Conservation (phyloP, 2,888 invertebrate genomes). For the Hololepta plana region DNA sequence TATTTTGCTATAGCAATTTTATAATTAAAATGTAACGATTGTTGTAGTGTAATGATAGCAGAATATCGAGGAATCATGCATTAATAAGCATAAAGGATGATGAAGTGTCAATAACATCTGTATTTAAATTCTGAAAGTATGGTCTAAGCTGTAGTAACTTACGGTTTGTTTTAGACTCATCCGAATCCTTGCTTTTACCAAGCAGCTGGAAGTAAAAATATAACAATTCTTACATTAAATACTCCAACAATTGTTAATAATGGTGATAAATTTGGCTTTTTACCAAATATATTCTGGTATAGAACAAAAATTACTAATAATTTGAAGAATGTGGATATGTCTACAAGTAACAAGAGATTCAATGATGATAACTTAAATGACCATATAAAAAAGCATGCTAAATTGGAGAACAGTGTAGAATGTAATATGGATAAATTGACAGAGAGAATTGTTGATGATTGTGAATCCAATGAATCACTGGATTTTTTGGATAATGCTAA, state of each 20-base stretch:
- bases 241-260: slow-evolving; percentile 20
- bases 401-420: neutral
- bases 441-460: slow-evolving; percentile 4
- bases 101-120: slow-evolving; percentile 6
- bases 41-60: slow-evolving; percentile 8
- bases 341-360: slow-evolving; percentile 1
- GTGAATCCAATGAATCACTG: slow-evolving; percentile 3
- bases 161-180: slow-evolving; percentile 28
- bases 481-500: slow-evolving; percentile 4
- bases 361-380: slow-evolving; percentile 1
- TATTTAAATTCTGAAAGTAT: slow-evolving; percentile 5
- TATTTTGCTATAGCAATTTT: slow-evolving; percentile 2
- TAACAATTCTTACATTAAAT: slow-evolving; percentile 11
- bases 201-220: slow-evolving; percentile 16
- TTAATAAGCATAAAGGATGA: slow-evolving; percentile 3
- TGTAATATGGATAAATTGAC: slow-evolving; percentile 3
- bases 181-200: slow-evolving; percentile 34
- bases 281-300: slow-evolving; percentile 33
- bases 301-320: slow-evolving; percentile 12
- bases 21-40: slow-evolving; percentile 1
- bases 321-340: neutral
- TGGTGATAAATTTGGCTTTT: slow-evolving; percentile 34
- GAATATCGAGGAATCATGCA: slow-evolving; percentile 9
- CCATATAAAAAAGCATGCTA: slow-evolving; percentile 4
- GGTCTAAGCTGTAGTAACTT: neutral